These are phyloP conservation scores for Parapsyche elsis DNA, from an alignment of 1,140 invertebrate genomes.

Conservation along the genomic window DNA sequence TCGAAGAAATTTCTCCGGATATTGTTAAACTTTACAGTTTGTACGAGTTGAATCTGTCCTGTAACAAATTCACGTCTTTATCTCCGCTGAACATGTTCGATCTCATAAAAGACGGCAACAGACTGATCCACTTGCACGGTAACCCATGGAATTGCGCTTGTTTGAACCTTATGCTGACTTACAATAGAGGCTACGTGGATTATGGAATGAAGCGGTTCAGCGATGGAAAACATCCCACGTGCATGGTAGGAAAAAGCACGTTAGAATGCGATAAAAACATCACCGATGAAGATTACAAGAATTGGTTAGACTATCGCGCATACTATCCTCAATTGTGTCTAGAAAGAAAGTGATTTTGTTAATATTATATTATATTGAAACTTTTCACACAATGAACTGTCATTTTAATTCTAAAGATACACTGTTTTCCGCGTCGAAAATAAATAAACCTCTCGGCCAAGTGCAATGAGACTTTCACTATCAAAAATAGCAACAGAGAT, in stretches of 20 bases:
- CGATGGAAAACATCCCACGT: not conserved
- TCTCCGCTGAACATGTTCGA: not conserved
- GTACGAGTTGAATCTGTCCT: not conserved
- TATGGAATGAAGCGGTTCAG: not conserved
- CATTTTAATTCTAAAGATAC: not conserved
- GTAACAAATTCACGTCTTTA: not conserved
- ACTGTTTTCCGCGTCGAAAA: not conserved
- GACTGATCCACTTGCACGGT: not conserved
- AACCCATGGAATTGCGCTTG: conserved; percentile 5
- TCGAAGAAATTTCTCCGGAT: not conserved
- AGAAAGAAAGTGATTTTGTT: not conserved
- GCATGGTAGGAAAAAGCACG: not conserved
- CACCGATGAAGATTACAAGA: not conserved
- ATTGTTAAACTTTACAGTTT: not conserved
- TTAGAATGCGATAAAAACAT: not conserved
- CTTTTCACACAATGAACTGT: not conserved
- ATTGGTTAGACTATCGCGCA: not conserved
- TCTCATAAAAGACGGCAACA: not conserved
- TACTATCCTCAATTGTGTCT: not conserved
- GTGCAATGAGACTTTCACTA: conserved; percentile 17
- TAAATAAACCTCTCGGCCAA: conserved; percentile 26
- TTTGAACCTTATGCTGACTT: not conserved
- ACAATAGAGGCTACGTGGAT: not conserved
- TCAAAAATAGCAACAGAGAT: not conserved
- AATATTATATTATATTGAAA: no score